Evolutionary conservation across 1,140 invertebrate genomes (phyloP), one percentile per base, ranked within the genome.

Genomic region (Pachypeltis micranthus): DNA sequence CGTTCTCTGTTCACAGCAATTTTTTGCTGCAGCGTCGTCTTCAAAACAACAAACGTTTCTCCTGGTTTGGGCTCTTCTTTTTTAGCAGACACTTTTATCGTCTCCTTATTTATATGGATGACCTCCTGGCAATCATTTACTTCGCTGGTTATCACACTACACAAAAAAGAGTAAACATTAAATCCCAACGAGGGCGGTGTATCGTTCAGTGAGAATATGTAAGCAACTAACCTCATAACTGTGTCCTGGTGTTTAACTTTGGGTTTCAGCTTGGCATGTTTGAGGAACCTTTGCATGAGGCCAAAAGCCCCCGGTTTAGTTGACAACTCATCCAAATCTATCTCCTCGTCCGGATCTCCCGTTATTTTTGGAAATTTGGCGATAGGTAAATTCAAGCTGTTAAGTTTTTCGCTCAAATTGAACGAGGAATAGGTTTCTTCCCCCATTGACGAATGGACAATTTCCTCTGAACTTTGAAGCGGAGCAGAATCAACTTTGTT

Each of bases 1-100:
- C 83, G 73, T 24, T 78, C 76, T 55, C 83, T 74, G 66, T 80
- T 80, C 44, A 77, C 73, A 1, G 77, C 76, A 68, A 88, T 87
- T 75, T 82, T 74, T 19, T 79, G 72, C 69, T 83, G 79, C 7
- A 89, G 73, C 67, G 80, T 78, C 65, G 82, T 78, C 71, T 80
- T 82, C 34, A 88, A 72, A 65, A 79, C 79, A 34, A 77, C 69
- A 57, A 83, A 74, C 69, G 79, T 80, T 24, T 76, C 77, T 1
- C 85, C 85, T 39, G 85, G 85, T 71, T 80, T 81, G 26, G 76
- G 70, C 58, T 72, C 67, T 60, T 65, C 72, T 16, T 64, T 60
- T 51, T 66, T 66, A 29, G 70, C 67, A n/a, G n/a, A n/a, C 14
- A 67, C 44, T 24, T 44, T 56, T 21, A 68, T 27, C 10, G 55